phyloP scores from a whole-genome alignment of 2,797 vertebrate genomes.

The Setipinna tenuifilis region DNA sequence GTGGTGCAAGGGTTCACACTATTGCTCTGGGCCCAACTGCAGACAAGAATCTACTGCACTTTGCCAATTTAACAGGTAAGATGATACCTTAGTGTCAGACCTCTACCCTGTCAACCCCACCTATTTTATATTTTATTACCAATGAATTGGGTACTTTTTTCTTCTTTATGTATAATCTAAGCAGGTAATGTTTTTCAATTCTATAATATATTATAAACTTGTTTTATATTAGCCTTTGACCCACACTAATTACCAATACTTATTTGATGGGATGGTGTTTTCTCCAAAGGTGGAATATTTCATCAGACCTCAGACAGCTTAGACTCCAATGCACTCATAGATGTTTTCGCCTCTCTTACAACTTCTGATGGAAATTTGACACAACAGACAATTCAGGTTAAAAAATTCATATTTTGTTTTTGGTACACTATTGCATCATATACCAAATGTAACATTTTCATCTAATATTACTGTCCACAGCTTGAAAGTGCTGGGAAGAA shows the following conservation, averaged over 20 bases:
- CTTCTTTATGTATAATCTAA: too few species aligned
- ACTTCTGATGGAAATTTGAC: constrained; percentile 59
- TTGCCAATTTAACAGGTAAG: constrained; percentile 51
- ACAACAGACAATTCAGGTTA: constrained; percentile 68
- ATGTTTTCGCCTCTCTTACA: constrained; percentile 68
- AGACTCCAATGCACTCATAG: constrained; percentile 61
- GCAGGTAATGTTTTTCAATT: too few species aligned
- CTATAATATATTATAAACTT: too few species aligned
- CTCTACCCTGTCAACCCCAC: too few species aligned
- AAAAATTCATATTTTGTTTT: background rate
- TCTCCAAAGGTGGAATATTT: constrained; percentile 63
- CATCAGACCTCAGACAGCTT: constrained; percentile 62
- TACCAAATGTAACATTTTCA: too few species aligned
- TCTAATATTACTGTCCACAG: constrained; percentile 50
- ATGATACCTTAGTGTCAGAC: too few species aligned
- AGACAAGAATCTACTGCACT: constrained; percentile 44
- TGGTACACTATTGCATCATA: background rate
- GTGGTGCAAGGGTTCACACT: constrained; percentile 66
- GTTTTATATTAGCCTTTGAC: too few species aligned
- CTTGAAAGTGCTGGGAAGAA: constrained; percentile 60
- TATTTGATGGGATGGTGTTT: background rate
- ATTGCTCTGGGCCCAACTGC: constrained; percentile 60
- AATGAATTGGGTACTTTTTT: too few species aligned
- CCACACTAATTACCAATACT: too few species aligned
- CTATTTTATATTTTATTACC: background rate